phyloP scores from a whole-genome alignment of 2,888 invertebrate species.

The Ophion costatus region DNA sequence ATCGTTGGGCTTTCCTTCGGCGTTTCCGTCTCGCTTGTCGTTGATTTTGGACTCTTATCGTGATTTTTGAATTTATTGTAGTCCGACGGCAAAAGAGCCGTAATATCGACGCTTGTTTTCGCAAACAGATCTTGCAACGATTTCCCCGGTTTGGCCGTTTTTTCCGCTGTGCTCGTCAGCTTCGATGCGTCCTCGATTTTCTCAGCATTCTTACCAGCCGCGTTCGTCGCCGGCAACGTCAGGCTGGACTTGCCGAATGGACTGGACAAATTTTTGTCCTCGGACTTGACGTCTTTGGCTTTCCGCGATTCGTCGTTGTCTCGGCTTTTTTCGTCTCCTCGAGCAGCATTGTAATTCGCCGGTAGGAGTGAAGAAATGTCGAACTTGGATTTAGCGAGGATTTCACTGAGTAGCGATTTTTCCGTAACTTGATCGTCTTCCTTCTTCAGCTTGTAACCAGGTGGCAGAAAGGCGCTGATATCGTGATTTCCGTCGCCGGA shows the following conservation, averaged over 20 bases:
- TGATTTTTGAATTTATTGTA: slow-evolving; percentile 84
- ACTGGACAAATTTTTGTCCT: slow-evolving; percentile 59
- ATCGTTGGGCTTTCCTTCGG: slow-evolving; percentile 27
- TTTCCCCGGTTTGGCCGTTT: slow-evolving; percentile 67
- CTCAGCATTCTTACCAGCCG: slow-evolving; percentile 83
- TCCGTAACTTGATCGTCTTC: slow-evolving; percentile 82
- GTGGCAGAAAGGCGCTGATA: slow-evolving; percentile 87
- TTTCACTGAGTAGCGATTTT: slow-evolving; percentile 79
- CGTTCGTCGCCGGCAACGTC: slow-evolving; percentile 84
- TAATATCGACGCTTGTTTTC: slow-evolving; percentile 81
- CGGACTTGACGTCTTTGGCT: slow-evolving; percentile 21
- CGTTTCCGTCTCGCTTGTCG: slow-evolving; percentile 7
- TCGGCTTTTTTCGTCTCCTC: slow-evolving; percentile 42
- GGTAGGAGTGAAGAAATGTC: slow-evolving; percentile 87
- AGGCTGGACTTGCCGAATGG: slow-evolving; percentile 79
- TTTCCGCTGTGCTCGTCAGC: slow-evolving; percentile 23
- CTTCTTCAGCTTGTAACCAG: slow-evolving; percentile 86
- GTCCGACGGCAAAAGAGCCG: slow-evolving; percentile 85
- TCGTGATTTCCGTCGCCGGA: slow-evolving; percentile 79
- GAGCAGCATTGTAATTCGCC: slow-evolving; percentile 86
- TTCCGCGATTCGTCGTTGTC: slow-evolving; percentile 42
- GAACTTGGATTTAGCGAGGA: slow-evolving; percentile 78
- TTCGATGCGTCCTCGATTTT: slow-evolving; percentile 20
- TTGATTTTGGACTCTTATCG: slow-evolving; percentile 56
- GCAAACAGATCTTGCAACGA: slow-evolving; percentile 79